A percentile compares a stretch with the other conserved stretches of the same genome.
Conservation (phyloP, 2,888 invertebrate genomes). For the Meiosimyza platycephala region DNA sequence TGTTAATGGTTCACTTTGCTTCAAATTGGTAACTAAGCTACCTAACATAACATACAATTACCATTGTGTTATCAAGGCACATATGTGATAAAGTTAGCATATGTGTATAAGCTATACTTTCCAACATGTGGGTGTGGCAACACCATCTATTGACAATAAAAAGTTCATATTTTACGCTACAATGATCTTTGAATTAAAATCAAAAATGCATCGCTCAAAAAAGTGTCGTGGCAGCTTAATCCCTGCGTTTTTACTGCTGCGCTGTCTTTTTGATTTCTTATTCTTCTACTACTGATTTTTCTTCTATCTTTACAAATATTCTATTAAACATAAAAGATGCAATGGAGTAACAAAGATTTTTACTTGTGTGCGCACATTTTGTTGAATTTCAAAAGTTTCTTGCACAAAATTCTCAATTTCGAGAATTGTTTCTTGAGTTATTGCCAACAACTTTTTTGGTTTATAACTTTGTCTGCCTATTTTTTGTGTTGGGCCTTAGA, state of each 20-base stretch:
- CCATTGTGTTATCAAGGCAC: too few species aligned
- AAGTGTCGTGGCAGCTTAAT: neutral
- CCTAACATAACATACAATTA: too few species aligned
- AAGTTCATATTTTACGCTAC: too few species aligned
- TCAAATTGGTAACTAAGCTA: too few species aligned
- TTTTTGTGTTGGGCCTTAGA: conserved; percentile 1
- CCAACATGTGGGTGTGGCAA: too few species aligned
- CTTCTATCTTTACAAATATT: neutral
- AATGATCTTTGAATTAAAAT: too few species aligned
- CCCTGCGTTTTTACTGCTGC: neutral
- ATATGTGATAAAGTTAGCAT: too few species aligned
- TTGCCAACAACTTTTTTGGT: too few species aligned
- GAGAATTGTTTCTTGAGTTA: neutral
- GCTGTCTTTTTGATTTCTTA: neutral
- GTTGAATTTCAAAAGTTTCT: conserved; percentile 2
- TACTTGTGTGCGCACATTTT: conserved; percentile 9
- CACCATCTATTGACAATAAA: too few species aligned
- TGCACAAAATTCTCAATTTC: conserved; percentile 18
- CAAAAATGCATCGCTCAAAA: neutral
- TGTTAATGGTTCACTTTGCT: too few species aligned
- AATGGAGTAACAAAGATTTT: neutral
- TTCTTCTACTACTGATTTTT: neutral
- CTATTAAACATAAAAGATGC: conserved; percentile 20
- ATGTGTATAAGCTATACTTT: too few species aligned
- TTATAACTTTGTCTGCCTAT: too few species aligned